Evolutionary conservation across 2,113 vertebrate species (phyloP).

Genomic region (Xenotilapia flavipinnis): DNA sequence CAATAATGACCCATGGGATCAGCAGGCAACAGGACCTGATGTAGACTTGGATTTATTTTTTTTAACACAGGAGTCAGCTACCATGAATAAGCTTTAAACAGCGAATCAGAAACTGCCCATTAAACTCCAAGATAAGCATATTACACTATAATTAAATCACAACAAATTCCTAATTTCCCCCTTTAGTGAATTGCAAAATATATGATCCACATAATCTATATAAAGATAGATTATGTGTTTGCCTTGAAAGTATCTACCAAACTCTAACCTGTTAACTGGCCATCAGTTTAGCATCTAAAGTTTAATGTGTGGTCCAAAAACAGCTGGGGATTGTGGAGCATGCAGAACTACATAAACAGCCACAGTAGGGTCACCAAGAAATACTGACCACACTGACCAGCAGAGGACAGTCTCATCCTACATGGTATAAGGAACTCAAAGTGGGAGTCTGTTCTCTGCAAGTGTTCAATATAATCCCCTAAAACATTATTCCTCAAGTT

Average conservation of each 20-base stretch:
- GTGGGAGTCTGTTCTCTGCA: background rate
- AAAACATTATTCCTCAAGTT: background rate
- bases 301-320: background rate
- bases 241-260: background rate
- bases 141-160: background rate
- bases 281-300: background rate
- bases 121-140: background rate
- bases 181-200: background rate
- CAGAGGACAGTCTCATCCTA: background rate
- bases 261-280: background rate
- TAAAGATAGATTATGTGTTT: background rate
- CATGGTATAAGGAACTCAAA: background rate
- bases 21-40: background rate
- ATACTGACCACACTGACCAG: background rate
- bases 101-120: background rate
- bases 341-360: background rate
- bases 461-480: background rate
- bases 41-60: background rate
- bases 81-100: background rate
- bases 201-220: background rate
- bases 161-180: background rate
- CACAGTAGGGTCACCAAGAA: background rate
- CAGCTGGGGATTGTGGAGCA: background rate
- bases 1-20: slow-evolving; percentile 25
- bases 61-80: background rate